A percentile compares a stretch with the other conserved stretches of the same genome.
phyloP scores from a whole-genome alignment of 2,797 vertebrate genomes.

The Australoheros facetus region DNA sequence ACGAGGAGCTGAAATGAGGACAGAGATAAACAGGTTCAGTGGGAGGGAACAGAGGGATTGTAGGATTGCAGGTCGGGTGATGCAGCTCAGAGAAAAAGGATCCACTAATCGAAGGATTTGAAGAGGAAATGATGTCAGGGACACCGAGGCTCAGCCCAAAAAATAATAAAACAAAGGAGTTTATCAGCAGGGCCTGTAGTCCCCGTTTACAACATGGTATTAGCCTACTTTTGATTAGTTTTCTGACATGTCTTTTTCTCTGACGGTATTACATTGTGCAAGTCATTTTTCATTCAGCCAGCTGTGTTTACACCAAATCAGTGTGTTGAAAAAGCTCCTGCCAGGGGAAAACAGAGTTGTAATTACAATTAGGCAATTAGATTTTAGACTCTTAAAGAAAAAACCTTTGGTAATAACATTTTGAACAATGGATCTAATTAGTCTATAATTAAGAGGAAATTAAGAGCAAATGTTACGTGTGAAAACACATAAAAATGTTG shows the following conservation, averaged over 20 bases:
- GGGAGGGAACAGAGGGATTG: constrained; percentile 27
- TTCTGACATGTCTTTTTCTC: not conserved
- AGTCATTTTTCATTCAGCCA: not conserved
- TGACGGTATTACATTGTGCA: not conserved
- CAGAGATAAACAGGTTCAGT: not conserved
- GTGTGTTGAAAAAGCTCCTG: not conserved
- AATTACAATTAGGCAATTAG: constrained; percentile 10
- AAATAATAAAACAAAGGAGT: not conserved
- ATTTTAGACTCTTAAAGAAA: not conserved
- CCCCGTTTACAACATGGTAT: too few species aligned
- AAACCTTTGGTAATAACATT: not conserved
- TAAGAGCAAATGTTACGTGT: not conserved
- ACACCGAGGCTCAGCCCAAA: not conserved
- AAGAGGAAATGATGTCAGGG: constrained; percentile 14
- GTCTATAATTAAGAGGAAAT: not conserved
- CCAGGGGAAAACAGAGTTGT: not conserved
- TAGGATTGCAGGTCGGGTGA: not conserved
- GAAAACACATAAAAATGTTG: not conserved
- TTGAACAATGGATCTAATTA: not conserved
- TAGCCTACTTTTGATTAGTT: not conserved
- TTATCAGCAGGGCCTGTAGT: not conserved
- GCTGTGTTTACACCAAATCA: not conserved
- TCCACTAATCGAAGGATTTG: constrained; percentile 24
- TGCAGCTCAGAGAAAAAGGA: constrained; percentile 7
- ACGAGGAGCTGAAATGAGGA: not conserved